phyloP scores from a whole-genome alignment of 2,888 invertebrate species.

The Timandra comae region DNA sequence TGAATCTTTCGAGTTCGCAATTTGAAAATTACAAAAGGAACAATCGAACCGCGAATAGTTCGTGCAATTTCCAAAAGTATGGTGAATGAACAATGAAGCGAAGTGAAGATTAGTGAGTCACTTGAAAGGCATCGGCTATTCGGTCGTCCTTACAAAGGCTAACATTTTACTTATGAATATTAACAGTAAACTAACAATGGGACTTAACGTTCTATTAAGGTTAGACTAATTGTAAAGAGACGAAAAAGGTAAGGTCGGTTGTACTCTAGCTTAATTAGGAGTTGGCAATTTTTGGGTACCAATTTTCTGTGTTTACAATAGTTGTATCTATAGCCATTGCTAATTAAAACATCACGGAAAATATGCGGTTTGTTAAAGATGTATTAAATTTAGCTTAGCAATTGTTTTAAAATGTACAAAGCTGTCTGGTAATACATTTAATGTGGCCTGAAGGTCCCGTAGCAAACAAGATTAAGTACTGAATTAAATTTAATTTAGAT shows the following conservation, averaged over 20 bases:
- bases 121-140: slow-evolving; percentile 56
- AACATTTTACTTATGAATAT: slow-evolving; percentile 61
- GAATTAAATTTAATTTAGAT: slow-evolving; percentile 34
- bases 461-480: slow-evolving; percentile 26
- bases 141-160: slow-evolving; percentile 51
- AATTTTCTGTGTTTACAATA: too few species aligned
- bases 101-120: slow-evolving; percentile 58
- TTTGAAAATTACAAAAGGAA: slow-evolving; percentile 20
- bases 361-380: too few species aligned
- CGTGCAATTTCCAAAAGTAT: slow-evolving; percentile 57
- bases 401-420: slow-evolving; percentile 42
- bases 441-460: slow-evolving; percentile 34
- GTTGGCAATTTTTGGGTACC: too few species aligned
- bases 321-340: too few species aligned
- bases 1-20: slow-evolving; percentile 1
- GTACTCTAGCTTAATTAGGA: too few species aligned
- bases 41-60: slow-evolving; percentile 29
- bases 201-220: too few species aligned
- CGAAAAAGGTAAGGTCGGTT: too few species aligned
- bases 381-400: too few species aligned
- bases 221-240: too few species aligned
- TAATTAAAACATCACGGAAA: too few species aligned
- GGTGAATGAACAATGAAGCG: slow-evolving; percentile 53
- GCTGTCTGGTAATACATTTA: slow-evolving; percentile 41
- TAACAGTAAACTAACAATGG: slow-evolving; percentile 51